Conservation (phyloP, 2,113 vertebrate genomes). For the Carassius gibelio region DNA sequence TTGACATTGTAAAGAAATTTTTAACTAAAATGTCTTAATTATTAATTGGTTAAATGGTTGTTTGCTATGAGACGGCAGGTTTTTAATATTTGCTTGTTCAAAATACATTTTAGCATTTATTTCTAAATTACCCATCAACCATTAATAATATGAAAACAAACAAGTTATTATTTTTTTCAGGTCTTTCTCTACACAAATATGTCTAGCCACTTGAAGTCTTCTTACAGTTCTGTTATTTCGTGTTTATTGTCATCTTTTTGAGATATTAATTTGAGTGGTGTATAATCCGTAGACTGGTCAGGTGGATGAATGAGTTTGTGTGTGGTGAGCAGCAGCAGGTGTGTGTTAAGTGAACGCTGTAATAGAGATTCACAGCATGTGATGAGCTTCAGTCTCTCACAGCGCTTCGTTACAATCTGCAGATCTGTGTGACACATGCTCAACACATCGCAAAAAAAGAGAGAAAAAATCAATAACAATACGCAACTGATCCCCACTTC, state of each 20-base stretch:
- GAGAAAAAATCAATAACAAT: conserved; percentile 14
- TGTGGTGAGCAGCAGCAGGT: conserved; percentile 43
- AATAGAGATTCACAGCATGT: conserved; percentile 25
- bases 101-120: neutral
- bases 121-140: neutral
- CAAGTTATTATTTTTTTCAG: neutral
- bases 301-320: neutral
- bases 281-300: neutral
- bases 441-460: conserved; percentile 55
- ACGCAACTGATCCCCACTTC: conserved; percentile 27
- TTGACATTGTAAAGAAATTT: neutral
- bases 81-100: neutral
- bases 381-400: conserved; percentile 56
- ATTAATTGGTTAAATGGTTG: neutral
- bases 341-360: conserved; percentile 48
- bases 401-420: conserved; percentile 68
- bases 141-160: neutral
- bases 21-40: too few relatives aligned
- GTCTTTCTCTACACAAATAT: neutral
- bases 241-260: neutral
- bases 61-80: neutral
- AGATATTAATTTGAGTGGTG: neutral
- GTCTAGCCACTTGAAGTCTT: neutral
- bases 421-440: conserved; percentile 55
- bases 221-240: neutral